Evolutionary conservation across 1,140 invertebrate genomes (phyloP).

Genomic region (Asobara japonica): DNA sequence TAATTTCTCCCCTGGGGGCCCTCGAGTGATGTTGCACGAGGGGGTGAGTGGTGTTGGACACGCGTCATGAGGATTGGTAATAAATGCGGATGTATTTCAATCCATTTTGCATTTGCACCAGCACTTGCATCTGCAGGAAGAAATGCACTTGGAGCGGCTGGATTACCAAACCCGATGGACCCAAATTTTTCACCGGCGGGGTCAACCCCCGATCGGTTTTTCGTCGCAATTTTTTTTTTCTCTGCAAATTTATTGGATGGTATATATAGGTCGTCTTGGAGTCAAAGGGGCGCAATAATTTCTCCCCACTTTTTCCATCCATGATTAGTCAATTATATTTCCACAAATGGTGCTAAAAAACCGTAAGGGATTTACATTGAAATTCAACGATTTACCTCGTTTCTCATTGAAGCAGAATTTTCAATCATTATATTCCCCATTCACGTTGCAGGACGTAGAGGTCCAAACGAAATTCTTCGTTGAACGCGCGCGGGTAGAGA

Average conservation of each 20-base stretch:
- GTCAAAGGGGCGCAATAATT: too few species aligned
- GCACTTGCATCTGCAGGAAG: not conserved
- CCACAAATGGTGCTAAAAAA: not conserved
- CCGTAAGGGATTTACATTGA: conserved; percentile 7
- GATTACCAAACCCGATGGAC: too few species aligned
- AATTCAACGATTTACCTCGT: conserved; percentile 27
- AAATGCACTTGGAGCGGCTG: too few species aligned
- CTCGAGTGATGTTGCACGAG: not conserved
- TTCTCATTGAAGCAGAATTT: conserved; percentile 23
- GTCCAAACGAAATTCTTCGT: conserved; percentile 31
- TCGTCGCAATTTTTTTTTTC: too few species aligned
- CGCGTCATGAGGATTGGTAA: not conserved
- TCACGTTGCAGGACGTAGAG: conserved; percentile 26
- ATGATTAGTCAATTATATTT: conserved; percentile 8
- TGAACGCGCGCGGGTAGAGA: conserved; percentile 3
- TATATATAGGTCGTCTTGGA: too few species aligned
- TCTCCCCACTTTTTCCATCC: not conserved
- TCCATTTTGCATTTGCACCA: conserved; percentile 1
- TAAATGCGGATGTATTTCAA: not conserved
- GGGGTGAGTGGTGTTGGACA: not conserved
- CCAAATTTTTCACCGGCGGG: too few species aligned
- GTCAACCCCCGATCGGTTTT: too few species aligned
- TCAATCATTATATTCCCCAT: conserved; percentile 36
- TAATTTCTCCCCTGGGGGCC: not conserved
- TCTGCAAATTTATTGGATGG: too few species aligned